Conservation (phyloP, 2,888 invertebrate genomes). For the Brachyopa scutellaris region DNA sequence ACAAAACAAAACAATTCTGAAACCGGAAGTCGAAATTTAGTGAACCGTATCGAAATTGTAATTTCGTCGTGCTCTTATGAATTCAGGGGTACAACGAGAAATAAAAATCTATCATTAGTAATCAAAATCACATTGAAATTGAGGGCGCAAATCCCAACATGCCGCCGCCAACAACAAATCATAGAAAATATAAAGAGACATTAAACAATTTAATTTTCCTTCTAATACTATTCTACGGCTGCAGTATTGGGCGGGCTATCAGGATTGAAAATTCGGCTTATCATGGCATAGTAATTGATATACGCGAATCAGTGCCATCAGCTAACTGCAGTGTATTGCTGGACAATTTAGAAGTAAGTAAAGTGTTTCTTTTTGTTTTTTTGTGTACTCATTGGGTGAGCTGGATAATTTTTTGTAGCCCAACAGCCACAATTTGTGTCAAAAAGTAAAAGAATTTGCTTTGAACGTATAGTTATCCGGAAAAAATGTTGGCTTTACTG, state of each 20-base stretch:
- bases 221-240: background rate
- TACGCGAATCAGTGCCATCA: constrained; percentile 45
- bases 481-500: too few species aligned
- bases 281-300: constrained; percentile 56
- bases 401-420: background rate
- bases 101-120: too few species aligned
- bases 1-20: background rate
- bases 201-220: background rate
- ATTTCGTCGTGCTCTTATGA: background rate
- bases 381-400: background rate
- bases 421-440: too few species aligned
- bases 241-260: background rate
- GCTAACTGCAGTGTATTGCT: constrained; percentile 27
- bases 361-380: background rate
- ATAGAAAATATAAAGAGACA: background rate
- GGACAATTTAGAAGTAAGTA: constrained; percentile 56
- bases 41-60: constrained; percentile 31
- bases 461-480: too few species aligned
- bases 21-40: constrained; percentile 25
- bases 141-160: background rate
- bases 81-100: too few species aligned
- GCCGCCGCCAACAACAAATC: background rate
- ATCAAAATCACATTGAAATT: too few species aligned
- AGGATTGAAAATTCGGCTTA: constrained; percentile 45
- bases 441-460: too few species aligned